These are phyloP conservation scores for Gymnopithys bicolor DNA, from an alignment of 2,797 vertebrate genomes.

Conservation along the genomic window DNA sequence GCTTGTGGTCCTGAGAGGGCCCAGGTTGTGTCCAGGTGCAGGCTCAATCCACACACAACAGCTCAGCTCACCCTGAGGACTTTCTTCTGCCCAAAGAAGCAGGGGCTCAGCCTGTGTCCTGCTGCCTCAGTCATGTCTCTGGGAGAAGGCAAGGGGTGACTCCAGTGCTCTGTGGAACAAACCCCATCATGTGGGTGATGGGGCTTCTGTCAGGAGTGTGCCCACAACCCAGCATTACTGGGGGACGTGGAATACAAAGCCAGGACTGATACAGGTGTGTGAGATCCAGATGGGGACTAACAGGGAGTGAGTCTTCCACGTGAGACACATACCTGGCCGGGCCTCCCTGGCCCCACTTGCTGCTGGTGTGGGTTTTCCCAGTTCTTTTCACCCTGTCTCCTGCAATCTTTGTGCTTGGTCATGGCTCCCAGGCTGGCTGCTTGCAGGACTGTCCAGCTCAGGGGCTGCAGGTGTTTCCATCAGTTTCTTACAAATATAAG, in stretches of 20 bases:
- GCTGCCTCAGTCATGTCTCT: accelerated
- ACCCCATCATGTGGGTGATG: background rate
- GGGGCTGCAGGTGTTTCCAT: accelerated
- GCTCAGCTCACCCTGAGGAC: background rate
- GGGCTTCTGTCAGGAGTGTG: accelerated
- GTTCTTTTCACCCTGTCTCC: background rate
- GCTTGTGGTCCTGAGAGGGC: background rate
- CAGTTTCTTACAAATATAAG: background rate
- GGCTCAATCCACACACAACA: background rate
- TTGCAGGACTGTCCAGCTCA: background rate
- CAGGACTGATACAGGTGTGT: background rate
- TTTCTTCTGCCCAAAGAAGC: background rate
- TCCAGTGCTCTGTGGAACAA: background rate
- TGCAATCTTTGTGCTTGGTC: background rate
- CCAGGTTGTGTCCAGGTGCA: background rate
- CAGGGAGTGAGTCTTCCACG: accelerated
- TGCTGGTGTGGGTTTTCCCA: background rate
- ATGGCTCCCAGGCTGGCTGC: background rate
- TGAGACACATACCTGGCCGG: background rate
- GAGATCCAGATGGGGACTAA: background rate
- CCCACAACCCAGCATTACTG: background rate
- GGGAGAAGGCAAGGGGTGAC: background rate
- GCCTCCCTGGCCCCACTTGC: background rate
- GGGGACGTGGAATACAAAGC: background rate
- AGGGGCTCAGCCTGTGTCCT: background rate